These are phyloP conservation scores for Xerus rutilus DNA, from an alignment of 2,797 vertebrate genomes.

Conservation along the genomic window DNA sequence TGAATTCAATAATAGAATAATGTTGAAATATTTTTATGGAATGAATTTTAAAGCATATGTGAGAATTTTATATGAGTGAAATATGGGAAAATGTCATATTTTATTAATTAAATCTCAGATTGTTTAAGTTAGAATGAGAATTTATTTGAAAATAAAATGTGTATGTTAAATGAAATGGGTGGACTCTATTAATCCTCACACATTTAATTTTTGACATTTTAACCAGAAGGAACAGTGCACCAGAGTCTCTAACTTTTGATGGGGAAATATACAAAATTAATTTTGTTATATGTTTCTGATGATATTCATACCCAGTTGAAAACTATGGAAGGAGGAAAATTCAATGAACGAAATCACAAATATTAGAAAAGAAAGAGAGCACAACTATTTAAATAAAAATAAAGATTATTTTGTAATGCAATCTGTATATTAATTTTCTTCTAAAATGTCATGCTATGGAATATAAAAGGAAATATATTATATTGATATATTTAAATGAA, in stretches of 20 bases:
- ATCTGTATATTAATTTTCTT: background rate
- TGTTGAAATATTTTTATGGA: background rate
- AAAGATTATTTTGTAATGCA: background rate
- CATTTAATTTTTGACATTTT: background rate
- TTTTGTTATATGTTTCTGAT: background rate
- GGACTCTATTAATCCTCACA: fast-evolving
- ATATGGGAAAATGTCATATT: background rate
- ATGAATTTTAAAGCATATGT: background rate
- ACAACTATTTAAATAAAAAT: background rate
- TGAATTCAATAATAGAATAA: background rate
- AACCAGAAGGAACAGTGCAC: background rate
- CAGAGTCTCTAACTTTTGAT: background rate
- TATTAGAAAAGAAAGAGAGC: background rate
- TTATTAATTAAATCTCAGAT: background rate
- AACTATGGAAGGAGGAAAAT: background rate
- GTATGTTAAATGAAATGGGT: background rate
- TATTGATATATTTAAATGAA: background rate
- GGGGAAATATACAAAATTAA: background rate
- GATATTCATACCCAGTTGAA: background rate
- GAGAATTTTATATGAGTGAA: background rate
- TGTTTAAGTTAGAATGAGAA: background rate
- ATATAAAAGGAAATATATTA: background rate
- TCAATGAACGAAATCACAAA: background rate
- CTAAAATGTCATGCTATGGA: background rate
- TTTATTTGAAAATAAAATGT: background rate